Evolutionary conservation across 2,888 invertebrate species (phyloP).

Genomic region (Malthinus seriepunctatus): DNA sequence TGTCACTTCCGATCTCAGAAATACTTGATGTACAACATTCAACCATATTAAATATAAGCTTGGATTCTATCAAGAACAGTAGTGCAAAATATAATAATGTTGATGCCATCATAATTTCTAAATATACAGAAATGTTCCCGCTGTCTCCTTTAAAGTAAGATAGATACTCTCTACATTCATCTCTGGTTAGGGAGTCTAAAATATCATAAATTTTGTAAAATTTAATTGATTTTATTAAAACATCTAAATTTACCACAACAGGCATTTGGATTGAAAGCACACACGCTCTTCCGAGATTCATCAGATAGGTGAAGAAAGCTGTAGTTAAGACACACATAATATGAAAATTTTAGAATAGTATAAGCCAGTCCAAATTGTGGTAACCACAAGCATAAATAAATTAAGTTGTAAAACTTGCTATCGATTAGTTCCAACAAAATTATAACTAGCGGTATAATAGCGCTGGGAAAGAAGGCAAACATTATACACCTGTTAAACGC

Average conservation of each 20-base stretch:
- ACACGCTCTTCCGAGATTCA: constrained; percentile 30
- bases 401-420: constrained; percentile 38
- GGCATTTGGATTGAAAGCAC: constrained; percentile 38
- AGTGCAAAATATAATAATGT: constrained; percentile 14
- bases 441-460: constrained; percentile 43
- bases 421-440: constrained; percentile 39
- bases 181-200: constrained; percentile 6
- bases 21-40: no score
- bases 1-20: not conserved
- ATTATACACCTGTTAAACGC: constrained; percentile 50
- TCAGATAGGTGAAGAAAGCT: constrained; percentile 44
- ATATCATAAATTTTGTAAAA: not conserved
- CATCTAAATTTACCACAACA: constrained; percentile 45
- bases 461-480: constrained; percentile 44
- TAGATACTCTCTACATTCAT: constrained; percentile 14
- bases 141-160: constrained; percentile 17
- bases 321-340: constrained; percentile 44
- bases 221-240: not conserved
- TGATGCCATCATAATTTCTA: constrained; percentile 16
- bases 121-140: not conserved
- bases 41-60: not conserved
- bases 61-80: constrained; percentile 18
- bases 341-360: constrained; percentile 39
- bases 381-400: constrained; percentile 37
- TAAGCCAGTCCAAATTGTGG: constrained; percentile 49